Evolutionary conservation across 2,113 vertebrate genomes (phyloP).

Genomic region (Aldabrachelys gigantea): DNA sequence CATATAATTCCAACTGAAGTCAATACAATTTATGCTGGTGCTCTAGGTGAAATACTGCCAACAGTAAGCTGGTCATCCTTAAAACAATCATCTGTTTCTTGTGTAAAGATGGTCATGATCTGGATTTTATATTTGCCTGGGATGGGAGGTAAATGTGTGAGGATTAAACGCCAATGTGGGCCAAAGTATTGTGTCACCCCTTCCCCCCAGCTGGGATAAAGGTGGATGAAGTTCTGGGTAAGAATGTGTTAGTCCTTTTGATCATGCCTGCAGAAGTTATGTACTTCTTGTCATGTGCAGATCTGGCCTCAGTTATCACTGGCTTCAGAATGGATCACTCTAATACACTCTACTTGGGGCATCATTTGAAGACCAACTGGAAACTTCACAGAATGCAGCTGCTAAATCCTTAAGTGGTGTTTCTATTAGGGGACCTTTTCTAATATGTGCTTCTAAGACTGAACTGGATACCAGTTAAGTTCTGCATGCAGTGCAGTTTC

Average conservation of each 20-base stretch:
- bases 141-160: not conserved
- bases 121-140: not conserved
- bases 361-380: not conserved
- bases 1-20: too few relatives aligned
- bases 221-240: not conserved
- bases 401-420: rapidly evolving
- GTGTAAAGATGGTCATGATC: not conserved
- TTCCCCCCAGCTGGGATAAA: not conserved
- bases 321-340: not conserved
- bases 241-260: rapidly evolving
- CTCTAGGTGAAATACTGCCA: not conserved
- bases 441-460: rapidly evolving
- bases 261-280: not conserved
- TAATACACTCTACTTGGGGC: not conserved
- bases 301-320: not conserved
- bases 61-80: not conserved
- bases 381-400: not conserved
- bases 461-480: rapidly evolving
- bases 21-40: not conserved
- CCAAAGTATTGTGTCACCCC: not conserved
- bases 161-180: not conserved
- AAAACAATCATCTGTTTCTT: not conserved
- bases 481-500: not conserved
- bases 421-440: not conserved
- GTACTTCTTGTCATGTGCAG: not conserved